These are phyloP conservation scores for Choreutis nemorana DNA, from an alignment of 2,888 invertebrate species.

Conservation along the genomic window DNA sequence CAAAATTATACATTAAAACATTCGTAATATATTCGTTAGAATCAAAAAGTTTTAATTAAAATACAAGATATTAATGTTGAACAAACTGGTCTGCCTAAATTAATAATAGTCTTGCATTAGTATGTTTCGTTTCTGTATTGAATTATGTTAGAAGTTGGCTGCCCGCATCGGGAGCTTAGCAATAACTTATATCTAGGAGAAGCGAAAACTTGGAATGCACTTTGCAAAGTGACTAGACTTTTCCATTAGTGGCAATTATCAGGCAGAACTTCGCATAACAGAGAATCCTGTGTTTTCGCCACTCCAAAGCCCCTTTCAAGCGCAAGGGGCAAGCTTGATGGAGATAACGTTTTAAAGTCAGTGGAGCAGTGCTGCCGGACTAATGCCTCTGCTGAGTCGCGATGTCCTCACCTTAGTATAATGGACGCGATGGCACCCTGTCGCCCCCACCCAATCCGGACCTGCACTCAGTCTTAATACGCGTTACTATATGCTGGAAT, in stretches of 20 bases:
- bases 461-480: too few species aligned
- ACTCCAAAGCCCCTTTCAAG: constrained; percentile 27
- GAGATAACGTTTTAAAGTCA: constrained; percentile 65
- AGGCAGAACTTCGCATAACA: constrained; percentile 58
- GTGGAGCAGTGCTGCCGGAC: constrained; percentile 57
- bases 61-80: too few species aligned
- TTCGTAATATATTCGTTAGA: constrained; percentile 7
- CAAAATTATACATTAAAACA: too few species aligned
- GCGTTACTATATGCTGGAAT: too few species aligned
- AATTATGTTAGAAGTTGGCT: too few species aligned
- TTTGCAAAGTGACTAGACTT: constrained; percentile 61
- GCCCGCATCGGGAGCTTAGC: constrained; percentile 40
- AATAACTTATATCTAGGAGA: constrained; percentile 54
- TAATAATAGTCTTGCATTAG: too few species aligned
- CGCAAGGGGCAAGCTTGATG: constrained; percentile 60
- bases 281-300: constrained; percentile 47
- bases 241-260: constrained; percentile 65
- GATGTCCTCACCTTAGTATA: constrained; percentile 51
- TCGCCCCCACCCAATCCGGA: constrained; percentile 11
- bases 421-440: constrained; percentile 45
- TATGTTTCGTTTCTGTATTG: too few species aligned
- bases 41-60: constrained; percentile 10
- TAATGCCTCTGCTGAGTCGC: constrained; percentile 59
- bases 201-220: constrained; percentile 61
- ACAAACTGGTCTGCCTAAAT: too few species aligned